Base-by-base conservation (phyloP, 2,888 invertebrate species). In the Strigamia transsilvanica region DNA sequence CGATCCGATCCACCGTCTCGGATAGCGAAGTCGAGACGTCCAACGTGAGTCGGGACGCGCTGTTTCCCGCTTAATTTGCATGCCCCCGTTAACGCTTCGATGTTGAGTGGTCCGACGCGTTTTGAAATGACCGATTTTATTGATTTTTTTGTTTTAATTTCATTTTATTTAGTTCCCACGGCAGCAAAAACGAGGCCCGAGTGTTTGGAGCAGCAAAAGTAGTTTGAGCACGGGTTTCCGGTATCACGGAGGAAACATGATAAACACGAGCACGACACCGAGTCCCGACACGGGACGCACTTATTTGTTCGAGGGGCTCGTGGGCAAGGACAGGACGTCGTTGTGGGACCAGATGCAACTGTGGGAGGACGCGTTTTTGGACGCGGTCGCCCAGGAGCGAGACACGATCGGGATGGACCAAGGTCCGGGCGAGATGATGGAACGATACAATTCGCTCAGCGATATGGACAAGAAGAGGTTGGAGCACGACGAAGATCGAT, bases 401-500 rank as follows among this genome's bases (percentile, higher is more conserved):
- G 99, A 99, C 87, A 96, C 99, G 92, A 95, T 99, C 85, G 98
- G 99, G 82, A 98, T 99, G 98, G 99, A 99, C 90, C 99, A 99
- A 90, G 98, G 98, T 23, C 97, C 98, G 46, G 93, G 94, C 82
- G 98, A 98, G 90, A 98, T 99, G 98, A 98, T 99, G 96, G 98
- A 98, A 86, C 91, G 92, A 85, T 98, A 98, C 89, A 96, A 95
- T 87, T 93, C 94, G 82, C 90, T 98, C 82, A 96, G 97, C 87
- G 97, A 97, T 81, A 95, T 95, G 32, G 96, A 97, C 87, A 90
- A 95, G 82, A 98, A 99, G 88, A 92, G 99, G 5, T 90, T 99
- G 66, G 99, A 99, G 86, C 96, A 98, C 86, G 99, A 99, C 87
- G 99, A 99, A 87, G 99, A 99, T 88, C 91, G 98, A 82, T 89